Conservation (phyloP, 2,113 vertebrate species). For the Vulpes vulpes region DNA sequence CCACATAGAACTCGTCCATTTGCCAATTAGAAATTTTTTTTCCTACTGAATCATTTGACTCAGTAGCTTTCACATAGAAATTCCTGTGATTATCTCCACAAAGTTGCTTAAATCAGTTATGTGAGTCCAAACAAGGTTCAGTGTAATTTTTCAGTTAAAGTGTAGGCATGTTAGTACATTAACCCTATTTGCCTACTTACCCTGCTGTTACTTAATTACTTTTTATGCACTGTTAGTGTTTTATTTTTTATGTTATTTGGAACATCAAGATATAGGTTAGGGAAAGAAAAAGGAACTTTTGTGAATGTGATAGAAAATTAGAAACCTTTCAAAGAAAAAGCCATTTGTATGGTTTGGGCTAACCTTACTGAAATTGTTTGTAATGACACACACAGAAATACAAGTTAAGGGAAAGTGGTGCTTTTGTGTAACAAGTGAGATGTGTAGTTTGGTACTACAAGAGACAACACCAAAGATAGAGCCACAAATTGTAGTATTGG, state of each 20-base stretch:
- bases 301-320: slow-evolving; percentile 50
- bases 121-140: slow-evolving; percentile 60
- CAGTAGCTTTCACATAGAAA: slow-evolving; percentile 23
- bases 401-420: not conserved
- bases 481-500: not conserved
- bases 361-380: not conserved
- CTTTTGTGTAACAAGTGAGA: not conserved
- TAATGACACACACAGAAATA: not conserved
- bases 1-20: slow-evolving; percentile 18
- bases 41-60: slow-evolving; percentile 35
- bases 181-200: slow-evolving; percentile 47
- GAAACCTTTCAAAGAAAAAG: slow-evolving; percentile 12
- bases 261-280: not conserved
- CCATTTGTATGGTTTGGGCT: not conserved
- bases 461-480: not conserved
- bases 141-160: slow-evolving; percentile 59
- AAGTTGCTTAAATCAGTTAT: slow-evolving; percentile 58
- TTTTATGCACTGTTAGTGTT: slow-evolving; percentile 25
- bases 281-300: not conserved
- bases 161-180: slow-evolving; percentile 27
- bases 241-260: slow-evolving; percentile 54
- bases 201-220: slow-evolving; percentile 3
- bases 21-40: slow-evolving; percentile 50
- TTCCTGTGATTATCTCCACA: not conserved
- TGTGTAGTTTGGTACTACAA: not conserved